Conservation (phyloP, 2,888 invertebrate species). For the Phlogophora meticulosa region DNA sequence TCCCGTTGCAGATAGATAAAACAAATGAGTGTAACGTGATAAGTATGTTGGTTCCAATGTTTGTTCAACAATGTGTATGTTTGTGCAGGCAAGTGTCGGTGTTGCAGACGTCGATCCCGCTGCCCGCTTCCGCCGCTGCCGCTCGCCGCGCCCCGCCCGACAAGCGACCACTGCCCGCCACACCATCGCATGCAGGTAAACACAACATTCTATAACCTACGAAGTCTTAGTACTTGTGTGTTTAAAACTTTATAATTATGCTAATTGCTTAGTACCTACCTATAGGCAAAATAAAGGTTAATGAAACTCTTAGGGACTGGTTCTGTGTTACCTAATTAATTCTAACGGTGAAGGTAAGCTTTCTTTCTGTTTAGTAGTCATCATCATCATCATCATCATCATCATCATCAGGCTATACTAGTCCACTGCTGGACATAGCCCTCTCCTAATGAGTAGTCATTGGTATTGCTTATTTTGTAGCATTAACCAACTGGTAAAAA, state of each 20-base stretch:
- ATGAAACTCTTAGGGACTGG: background rate
- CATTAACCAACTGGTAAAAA: background rate
- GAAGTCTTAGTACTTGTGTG: conserved; percentile 28
- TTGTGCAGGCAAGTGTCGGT: conserved; percentile 92
- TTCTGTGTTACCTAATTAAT: background rate
- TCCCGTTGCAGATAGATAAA: background rate
- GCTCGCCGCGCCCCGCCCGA: conserved; percentile 95
- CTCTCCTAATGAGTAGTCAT: no score
- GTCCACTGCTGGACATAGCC: no score
- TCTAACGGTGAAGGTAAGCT: background rate
- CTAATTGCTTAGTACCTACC: background rate
- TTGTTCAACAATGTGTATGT: conserved; percentile 31
- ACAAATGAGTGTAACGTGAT: background rate
- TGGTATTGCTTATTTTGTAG: background rate
- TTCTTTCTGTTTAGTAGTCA: background rate
- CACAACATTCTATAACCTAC: conserved; percentile 21
- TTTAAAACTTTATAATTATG: background rate
- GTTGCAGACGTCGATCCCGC: conserved; percentile 94
- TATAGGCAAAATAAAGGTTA: background rate
- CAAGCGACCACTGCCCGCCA: conserved; percentile 94
- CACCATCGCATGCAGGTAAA: conserved; percentile 90
- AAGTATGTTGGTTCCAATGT: conserved; percentile 10
- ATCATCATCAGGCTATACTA: no score
- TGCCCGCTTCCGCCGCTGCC: conserved; percentile 95
- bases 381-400: no score